Base-by-base conservation (phyloP, 2,113 vertebrate species). In the Epinephelus lanceolatus region DNA sequence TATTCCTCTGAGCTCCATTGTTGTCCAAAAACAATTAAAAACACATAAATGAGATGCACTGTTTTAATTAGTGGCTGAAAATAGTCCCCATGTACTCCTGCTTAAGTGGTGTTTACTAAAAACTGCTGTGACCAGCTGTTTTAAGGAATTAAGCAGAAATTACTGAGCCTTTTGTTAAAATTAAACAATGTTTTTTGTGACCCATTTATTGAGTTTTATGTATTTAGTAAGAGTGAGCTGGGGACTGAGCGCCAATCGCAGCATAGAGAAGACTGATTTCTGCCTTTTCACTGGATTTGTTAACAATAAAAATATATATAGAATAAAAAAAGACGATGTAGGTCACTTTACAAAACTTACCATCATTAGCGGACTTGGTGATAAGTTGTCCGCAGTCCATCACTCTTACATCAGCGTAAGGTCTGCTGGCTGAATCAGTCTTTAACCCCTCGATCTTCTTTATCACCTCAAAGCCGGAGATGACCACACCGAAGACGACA, bases 381-480 rank as follows among this genome's bases (percentile, higher is more conserved):
- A 96, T 95, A 63, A 99, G 96, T 87, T 99, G 97, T 56, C 98
- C 98, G 25, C 98, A 99, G 94, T 99, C 98, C 66, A 99, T 96
- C 84, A 99, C 96, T 79, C 98, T 93, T 17, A 98, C 98, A 0
- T 99, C 98, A 40, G 98, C 98, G 10, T 99, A 99, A 2, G 98
- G 98, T 62, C 98, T 94, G 90, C 98, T 99, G 2, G 98, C 97
- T 0, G 98, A 95, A 72, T 99, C 98, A 0, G 97, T 98, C 96
- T 99, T 99, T 92, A 99, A 95, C 51, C 96, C 97, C 92, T 99
- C 98, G 42, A 99, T 98, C 92, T 97, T 98, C 83, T 98, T 98
- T 37, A 99, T 97, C 60, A 98, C 97, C 92, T 99, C 98, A 93
- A 99, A 99, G 19, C 98, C 98, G 10, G 98, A 98, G 94, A 99